Percentiles rank a stretch among this genome's conserved stretches.
Evolutionary conservation across 2,797 vertebrate genomes (phyloP).

Genomic region (Eulemur rubriventer): DNA sequence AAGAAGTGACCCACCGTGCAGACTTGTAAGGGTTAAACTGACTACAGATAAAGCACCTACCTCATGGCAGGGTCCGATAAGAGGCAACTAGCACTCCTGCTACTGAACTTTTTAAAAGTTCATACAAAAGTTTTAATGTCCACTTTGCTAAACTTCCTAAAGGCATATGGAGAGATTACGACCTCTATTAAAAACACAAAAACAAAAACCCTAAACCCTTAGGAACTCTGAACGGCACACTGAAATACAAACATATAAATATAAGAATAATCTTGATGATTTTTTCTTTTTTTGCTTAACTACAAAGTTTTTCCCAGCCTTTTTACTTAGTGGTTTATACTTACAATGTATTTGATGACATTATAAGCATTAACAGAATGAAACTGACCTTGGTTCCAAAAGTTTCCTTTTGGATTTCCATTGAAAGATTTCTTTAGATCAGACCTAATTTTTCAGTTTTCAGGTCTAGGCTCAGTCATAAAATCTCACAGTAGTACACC

Average conservation of each 20-base stretch:
- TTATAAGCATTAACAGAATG: not conserved
- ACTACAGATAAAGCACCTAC: not conserved
- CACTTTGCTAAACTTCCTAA: not conserved
- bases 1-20: not conserved
- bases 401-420: not conserved
- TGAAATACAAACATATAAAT: not conserved
- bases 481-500: not conserved
- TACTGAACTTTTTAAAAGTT: not conserved
- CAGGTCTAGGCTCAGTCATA: not conserved
- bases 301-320: not conserved
- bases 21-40: not conserved
- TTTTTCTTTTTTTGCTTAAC: not conserved
- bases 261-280: not conserved
- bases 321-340: not conserved
- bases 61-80: not conserved
- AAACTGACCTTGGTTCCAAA: not conserved
- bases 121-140: not conserved
- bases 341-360: not conserved
- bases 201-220: not conserved
- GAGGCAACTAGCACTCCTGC: not conserved
- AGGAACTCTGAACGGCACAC: not conserved
- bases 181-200: not conserved
- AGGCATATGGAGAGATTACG: not conserved
- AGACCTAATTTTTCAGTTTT: not conserved
- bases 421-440: not conserved